Evolutionary conservation across 1,140 invertebrate genomes (phyloP).

Genomic region (Phortica variegata): DNA sequence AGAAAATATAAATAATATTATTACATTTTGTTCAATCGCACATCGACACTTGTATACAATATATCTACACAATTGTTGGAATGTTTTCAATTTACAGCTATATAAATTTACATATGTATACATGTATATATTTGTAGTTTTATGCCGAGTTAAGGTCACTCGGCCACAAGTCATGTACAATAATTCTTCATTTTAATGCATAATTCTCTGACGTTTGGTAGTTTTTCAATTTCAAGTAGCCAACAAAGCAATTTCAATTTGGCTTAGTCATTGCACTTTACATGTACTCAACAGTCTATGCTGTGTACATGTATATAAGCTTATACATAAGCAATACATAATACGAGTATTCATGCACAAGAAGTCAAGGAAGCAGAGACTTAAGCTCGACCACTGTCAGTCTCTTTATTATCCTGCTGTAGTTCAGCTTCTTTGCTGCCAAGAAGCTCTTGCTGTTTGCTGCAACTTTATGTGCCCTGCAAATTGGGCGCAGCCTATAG

Average conservation of each 20-base stretch:
- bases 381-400: too few species aligned
- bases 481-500: too few species aligned
- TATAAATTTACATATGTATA: too few species aligned
- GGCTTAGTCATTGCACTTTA: constrained; percentile 16
- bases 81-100: too few species aligned
- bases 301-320: not conserved
- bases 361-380: constrained; percentile 5
- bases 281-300: constrained; percentile 11
- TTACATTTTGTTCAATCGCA: not conserved
- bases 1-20: not conserved
- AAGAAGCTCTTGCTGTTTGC: not conserved
- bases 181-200: constrained; percentile 31
- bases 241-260: constrained; percentile 19
- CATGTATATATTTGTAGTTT: constrained; percentile 24
- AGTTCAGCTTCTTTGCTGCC: constrained; percentile 13
- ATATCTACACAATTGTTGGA: too few species aligned
- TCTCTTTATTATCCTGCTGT: too few species aligned
- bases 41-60: too few species aligned
- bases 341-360: not conserved
- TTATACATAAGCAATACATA: not conserved
- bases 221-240: constrained; percentile 37
- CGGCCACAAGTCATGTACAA: too few species aligned
- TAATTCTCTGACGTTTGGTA: constrained; percentile 48
- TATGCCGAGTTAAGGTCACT: too few species aligned
- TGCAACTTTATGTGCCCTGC: too few species aligned